Conservation (phyloP, 2,888 invertebrate genomes). For the Drosophila neoperkinsi region DNA sequence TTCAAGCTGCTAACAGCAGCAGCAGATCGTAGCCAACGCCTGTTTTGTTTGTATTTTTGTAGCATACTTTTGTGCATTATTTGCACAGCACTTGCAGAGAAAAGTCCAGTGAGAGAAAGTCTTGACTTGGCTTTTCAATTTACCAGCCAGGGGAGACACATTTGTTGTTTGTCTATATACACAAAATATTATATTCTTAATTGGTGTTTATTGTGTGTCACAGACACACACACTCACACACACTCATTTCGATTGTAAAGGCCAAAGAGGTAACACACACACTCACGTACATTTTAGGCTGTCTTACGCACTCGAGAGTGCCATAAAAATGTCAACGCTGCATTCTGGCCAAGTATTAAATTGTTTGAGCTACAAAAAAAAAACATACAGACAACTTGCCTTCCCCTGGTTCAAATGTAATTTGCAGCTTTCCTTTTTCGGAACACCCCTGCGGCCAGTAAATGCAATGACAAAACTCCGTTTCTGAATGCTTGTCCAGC, state of each 20-base stretch:
- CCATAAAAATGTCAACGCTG: slow-evolving; percentile 75
- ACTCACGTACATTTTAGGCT: slow-evolving; percentile 33
- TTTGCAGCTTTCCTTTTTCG: slow-evolving; percentile 65
- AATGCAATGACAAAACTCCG: slow-evolving; percentile 58
- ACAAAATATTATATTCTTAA: slow-evolving; percentile 81
- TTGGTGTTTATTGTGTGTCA: slow-evolving; percentile 80
- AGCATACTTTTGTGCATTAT: slow-evolving; percentile 78
- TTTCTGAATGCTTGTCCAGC: slow-evolving; percentile 50
- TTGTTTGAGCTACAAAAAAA: slow-evolving; percentile 56
- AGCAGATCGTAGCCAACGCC: slow-evolving; percentile 48
- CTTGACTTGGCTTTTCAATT: slow-evolving; percentile 79
- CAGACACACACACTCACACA: slow-evolving; percentile 47
- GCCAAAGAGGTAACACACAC: slow-evolving; percentile 26
- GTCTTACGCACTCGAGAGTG: slow-evolving; percentile 57
- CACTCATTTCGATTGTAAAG: slow-evolving; percentile 15
- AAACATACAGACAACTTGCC: slow-evolving; percentile 45
- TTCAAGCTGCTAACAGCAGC: slow-evolving; percentile 51
- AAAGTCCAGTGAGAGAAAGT: slow-evolving; percentile 34
- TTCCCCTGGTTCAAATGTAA: slow-evolving; percentile 72
- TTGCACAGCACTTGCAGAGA: slow-evolving; percentile 75
- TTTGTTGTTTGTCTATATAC: slow-evolving; percentile 70
- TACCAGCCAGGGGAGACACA: slow-evolving; percentile 51
- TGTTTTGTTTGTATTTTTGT: slow-evolving; percentile 76
- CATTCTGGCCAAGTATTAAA: slow-evolving; percentile 59
- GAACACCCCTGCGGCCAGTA: slow-evolving; percentile 39